A percentile compares a stretch with the other conserved stretches of the same genome.
Conservation (phyloP, 2,113 vertebrate species). For the Chionodraco myersi region DNA sequence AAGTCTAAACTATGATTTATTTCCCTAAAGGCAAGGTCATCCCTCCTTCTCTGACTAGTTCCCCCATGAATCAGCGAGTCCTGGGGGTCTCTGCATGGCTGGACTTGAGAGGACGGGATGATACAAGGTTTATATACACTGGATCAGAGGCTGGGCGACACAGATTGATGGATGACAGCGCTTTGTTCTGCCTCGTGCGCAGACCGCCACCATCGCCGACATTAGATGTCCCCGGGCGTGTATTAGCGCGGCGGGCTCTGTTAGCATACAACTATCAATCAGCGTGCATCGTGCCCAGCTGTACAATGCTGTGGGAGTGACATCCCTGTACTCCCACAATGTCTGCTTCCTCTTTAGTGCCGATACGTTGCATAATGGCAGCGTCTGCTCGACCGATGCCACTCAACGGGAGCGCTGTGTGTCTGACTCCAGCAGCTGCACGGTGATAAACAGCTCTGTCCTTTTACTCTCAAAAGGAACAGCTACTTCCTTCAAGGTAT, state of each 20-base stretch:
- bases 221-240: conserved; percentile 54
- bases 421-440: conserved; percentile 36
- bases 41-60: conserved; percentile 27
- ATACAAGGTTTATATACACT: conserved; percentile 58
- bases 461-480: conserved; percentile 25
- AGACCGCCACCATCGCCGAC: conserved; percentile 19
- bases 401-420: conserved; percentile 27
- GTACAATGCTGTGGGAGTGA: conserved; percentile 44
- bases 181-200: conserved; percentile 59
- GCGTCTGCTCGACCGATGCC: conserved; percentile 47
- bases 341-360: conserved; percentile 46
- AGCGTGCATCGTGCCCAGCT: conserved; percentile 29
- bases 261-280: conserved; percentile 72
- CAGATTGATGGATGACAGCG: conserved; percentile 68
- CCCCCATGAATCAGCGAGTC: conserved; percentile 51
- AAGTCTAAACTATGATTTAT: conserved; percentile 35
- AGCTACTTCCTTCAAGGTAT: conserved; percentile 18
- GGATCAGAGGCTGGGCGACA: conserved; percentile 49
- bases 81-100: conserved; percentile 27
- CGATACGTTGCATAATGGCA: conserved; percentile 48
- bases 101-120: conserved; percentile 40
- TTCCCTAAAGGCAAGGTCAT: conserved; percentile 59
- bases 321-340: conserved; percentile 53
- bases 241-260: conserved; percentile 52
- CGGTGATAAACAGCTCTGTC: conserved; percentile 22